These are phyloP conservation scores for Caenorhabditis remanei DNA, from an alignment of 1,140 invertebrate species.

Conservation along the genomic window DNA sequence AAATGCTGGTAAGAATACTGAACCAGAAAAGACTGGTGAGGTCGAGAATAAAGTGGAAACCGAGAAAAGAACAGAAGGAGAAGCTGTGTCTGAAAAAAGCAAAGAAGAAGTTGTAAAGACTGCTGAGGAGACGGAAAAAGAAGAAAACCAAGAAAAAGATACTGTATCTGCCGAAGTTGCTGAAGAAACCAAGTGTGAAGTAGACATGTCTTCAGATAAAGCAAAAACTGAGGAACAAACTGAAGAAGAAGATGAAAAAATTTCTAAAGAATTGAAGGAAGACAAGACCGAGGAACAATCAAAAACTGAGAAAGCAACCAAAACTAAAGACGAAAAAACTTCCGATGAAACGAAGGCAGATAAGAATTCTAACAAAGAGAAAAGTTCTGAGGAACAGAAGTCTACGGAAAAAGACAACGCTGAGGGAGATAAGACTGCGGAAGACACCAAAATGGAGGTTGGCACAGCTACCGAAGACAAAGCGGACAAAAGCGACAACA, in stretches of 20 bases:
- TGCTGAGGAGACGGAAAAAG: too few species aligned
- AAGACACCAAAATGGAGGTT: neutral
- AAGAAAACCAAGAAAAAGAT: too few species aligned
- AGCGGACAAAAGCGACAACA: neutral
- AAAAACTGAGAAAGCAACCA: neutral
- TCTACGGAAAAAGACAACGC: neutral
- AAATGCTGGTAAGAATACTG: neutral
- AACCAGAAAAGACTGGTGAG: neutral
- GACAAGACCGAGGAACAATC: neutral
- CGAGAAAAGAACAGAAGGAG: too few species aligned
- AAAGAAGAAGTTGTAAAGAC: neutral
- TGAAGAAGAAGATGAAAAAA: neutral
- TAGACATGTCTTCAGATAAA: too few species aligned
- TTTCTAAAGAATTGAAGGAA: neutral
- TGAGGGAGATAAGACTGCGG: neutral
- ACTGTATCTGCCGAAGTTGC: too few species aligned
- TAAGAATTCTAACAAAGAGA: neutral
- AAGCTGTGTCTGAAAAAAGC: neutral
- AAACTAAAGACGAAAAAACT: neutral
- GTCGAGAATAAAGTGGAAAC: too few species aligned
- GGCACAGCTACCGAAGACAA: neutral
- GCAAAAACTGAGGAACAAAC: neutral
- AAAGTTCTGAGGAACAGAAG: neutral
- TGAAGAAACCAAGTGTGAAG: too few species aligned
- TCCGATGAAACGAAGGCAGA: neutral